Evolutionary conservation across 2,797 vertebrate genomes (phyloP).

Genomic region (Ataeniobius toweri): DNA sequence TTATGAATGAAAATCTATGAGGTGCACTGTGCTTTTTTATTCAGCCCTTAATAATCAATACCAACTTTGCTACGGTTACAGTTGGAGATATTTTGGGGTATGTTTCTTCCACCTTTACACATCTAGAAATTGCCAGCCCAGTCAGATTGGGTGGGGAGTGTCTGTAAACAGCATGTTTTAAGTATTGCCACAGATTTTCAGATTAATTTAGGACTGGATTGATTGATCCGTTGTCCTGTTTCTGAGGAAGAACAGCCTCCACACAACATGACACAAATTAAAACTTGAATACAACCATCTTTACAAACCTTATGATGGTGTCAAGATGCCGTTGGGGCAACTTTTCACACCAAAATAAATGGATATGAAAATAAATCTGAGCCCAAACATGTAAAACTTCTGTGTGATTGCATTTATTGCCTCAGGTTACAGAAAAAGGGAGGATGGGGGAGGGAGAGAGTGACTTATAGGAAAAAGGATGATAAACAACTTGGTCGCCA

Average conservation of each 20-base stretch:
- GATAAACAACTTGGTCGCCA: constrained; percentile 66
- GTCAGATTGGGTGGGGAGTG: not conserved
- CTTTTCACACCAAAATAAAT: not conserved
- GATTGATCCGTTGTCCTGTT: not conserved
- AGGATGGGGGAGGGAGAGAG: not conserved
- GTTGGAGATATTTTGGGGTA: not conserved
- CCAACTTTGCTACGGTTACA: not conserved
- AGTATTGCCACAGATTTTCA: no score
- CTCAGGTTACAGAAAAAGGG: not conserved
- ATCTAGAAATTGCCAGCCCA: not conserved
- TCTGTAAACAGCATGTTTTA: not conserved
- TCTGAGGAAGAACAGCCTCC: not conserved
- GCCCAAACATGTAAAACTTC: not conserved
- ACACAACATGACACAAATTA: not conserved
- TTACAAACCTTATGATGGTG: not conserved
- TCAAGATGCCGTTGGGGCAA: not conserved
- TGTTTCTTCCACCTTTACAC: not conserved
- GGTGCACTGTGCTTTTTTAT: not conserved
- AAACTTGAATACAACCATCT: not conserved
- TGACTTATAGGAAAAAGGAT: not conserved
- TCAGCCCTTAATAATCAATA: not conserved
- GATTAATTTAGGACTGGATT: no score
- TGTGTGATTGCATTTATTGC: not conserved
- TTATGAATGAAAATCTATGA: not conserved
- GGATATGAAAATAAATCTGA: not conserved